These are phyloP conservation scores for Arge pagana DNA, from an alignment of 2,888 invertebrate species.

Conservation along the genomic window DNA sequence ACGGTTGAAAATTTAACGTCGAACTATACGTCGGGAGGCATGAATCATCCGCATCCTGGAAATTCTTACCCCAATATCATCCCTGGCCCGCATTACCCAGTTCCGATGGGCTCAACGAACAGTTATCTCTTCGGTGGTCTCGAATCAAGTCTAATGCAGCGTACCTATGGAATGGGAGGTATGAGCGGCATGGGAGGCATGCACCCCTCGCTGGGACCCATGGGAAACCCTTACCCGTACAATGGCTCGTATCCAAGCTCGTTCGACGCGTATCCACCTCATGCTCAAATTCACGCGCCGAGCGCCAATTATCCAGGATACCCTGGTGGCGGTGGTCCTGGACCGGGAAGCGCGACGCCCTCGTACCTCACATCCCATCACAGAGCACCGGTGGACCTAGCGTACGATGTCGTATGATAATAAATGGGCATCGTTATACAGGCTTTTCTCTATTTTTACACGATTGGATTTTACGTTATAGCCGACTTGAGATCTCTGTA, in stretches of 20 bases:
- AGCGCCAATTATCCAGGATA: conserved; percentile 69
- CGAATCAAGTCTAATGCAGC: conserved; percentile 54
- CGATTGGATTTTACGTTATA: too few species aligned
- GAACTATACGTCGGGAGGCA: conserved; percentile 56
- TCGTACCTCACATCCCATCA: conserved; percentile 54
- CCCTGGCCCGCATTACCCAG: conserved; percentile 56
- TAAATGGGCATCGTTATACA: conserved; percentile 31
- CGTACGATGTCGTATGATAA: conserved; percentile 57
- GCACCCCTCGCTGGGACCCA: conserved; percentile 39
- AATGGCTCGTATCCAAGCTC: conserved; percentile 54
- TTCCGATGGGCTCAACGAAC: conserved; percentile 54
- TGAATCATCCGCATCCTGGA: conserved; percentile 42
- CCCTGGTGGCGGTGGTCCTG: conserved; percentile 41
- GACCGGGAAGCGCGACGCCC: conserved; percentile 46
- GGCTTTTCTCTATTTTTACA: conserved; percentile 21
- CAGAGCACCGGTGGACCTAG: conserved; percentile 54
- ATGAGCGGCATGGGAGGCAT: conserved; percentile 20
- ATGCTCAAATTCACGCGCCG: conserved; percentile 67
- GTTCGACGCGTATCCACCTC: conserved; percentile 58
- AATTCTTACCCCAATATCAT: conserved; percentile 56
- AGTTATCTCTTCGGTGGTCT: conserved; percentile 53
- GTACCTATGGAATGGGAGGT: conserved; percentile 49
- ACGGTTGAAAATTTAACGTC: conserved; percentile 58
- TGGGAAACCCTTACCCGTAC: conserved; percentile 51
- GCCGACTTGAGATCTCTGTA: too few species aligned